Percentiles rank a stretch among this genome's conserved stretches.
These are phyloP conservation scores for Gibbula magus DNA, from an alignment of 2,888 invertebrate species.

Conservation along the genomic window DNA sequence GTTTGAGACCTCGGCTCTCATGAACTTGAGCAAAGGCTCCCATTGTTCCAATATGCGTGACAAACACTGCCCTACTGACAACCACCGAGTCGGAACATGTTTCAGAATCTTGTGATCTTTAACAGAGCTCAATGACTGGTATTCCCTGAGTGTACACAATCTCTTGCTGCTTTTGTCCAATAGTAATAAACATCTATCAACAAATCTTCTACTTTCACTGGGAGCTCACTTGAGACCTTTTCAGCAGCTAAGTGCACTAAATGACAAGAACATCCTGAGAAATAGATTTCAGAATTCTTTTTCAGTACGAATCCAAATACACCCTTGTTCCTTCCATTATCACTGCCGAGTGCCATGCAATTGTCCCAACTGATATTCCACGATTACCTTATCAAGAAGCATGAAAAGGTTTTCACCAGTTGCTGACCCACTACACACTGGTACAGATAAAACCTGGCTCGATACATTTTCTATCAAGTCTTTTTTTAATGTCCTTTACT, in stretches of 20 bases:
- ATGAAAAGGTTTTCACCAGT: slow-evolving; percentile 19
- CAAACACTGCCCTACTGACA: not conserved
- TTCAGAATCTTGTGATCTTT: not conserved
- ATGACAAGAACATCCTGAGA: slow-evolving; percentile 34
- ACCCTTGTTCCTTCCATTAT: slow-evolving; percentile 24
- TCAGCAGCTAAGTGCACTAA: slow-evolving; percentile 32
- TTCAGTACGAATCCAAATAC: slow-evolving; percentile 18
- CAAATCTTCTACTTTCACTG: slow-evolving; percentile 24
- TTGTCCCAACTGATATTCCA: slow-evolving; percentile 25
- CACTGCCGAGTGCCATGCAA: slow-evolving; percentile 25
- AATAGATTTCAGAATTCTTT: slow-evolving; percentile 16
- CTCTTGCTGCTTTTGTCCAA: slow-evolving; percentile 19
- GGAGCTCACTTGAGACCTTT: slow-evolving; percentile 25
- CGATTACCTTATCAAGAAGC: slow-evolving; percentile 21
- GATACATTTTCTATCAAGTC: not conserved
- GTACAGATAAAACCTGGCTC: not conserved
- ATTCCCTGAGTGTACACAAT: not conserved
- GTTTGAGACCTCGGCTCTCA: no score
- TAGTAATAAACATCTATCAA: slow-evolving; percentile 28
- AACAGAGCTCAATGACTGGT: not conserved
- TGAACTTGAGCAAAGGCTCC: not conserved
- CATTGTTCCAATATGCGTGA: not conserved
- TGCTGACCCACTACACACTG: not conserved
- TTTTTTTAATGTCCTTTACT: not conserved
- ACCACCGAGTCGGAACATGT: slow-evolving; percentile 18